These are phyloP conservation scores for Stichopus chloronotus DNA, from an alignment of 35 echinoderm and acorn worm species.

Conservation along the genomic window DNA sequence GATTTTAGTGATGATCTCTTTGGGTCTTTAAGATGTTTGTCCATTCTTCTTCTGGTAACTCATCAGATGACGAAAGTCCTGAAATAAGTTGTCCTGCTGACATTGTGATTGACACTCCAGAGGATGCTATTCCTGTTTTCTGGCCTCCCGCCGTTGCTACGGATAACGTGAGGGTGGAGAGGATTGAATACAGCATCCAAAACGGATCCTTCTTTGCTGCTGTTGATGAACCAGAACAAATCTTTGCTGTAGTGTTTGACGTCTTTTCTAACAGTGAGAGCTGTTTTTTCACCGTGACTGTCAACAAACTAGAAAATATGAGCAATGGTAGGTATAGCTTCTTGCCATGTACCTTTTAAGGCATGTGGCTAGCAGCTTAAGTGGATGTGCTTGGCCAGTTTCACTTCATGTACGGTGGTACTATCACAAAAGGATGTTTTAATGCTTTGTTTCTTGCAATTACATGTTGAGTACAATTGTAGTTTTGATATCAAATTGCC, in stretches of 20 bases:
- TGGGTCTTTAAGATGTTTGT: too few relatives aligned
- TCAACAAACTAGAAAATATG: not conserved
- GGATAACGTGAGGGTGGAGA: conserved; percentile 8
- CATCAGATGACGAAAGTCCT: not conserved
- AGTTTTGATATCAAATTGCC: too few relatives aligned
- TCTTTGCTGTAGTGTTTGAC: not conserved
- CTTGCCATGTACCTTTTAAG: too few relatives aligned
- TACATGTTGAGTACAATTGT: too few relatives aligned
- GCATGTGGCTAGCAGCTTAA: too few relatives aligned
- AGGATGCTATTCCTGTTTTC: conserved; percentile 21
- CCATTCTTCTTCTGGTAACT: not conserved
- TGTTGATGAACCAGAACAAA: not conserved
- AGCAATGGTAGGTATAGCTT: not conserved
- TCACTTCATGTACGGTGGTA: too few relatives aligned
- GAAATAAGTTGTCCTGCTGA: conserved; percentile 21
- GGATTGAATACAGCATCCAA: conserved; percentile 6
- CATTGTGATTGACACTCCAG: conserved; percentile 21
- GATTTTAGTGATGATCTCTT: too few relatives aligned
- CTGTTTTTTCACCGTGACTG: conserved; percentile 28
- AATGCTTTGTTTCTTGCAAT: too few relatives aligned
- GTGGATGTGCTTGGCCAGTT: too few relatives aligned
- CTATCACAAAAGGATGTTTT: too few relatives aligned
- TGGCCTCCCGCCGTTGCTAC: conserved; percentile 11
- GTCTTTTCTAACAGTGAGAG: not conserved
- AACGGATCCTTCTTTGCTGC: conserved; percentile 7